phyloP scores from a whole-genome alignment of 1,140 invertebrate species.

The Agrilus planipennis region DNA sequence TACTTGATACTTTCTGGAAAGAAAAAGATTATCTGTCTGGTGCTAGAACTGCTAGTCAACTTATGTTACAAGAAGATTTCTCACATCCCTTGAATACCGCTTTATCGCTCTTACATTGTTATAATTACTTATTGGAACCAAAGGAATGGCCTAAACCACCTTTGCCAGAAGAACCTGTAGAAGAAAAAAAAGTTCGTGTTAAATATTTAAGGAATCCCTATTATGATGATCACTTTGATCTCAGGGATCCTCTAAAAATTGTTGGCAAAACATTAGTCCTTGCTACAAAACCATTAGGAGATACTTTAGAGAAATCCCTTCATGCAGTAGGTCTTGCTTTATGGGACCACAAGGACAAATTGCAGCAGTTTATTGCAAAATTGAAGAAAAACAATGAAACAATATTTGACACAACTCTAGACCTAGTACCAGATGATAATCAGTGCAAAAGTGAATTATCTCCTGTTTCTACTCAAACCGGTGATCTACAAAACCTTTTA shows the following conservation, averaged over 20 bases:
- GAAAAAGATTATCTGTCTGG: conserved; percentile 56
- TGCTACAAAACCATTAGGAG: conserved; percentile 41
- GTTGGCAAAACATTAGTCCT: conserved; percentile 67
- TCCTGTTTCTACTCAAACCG: conserved; percentile 20
- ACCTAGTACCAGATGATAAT: conserved; percentile 33
- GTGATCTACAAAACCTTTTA: conserved; percentile 33
- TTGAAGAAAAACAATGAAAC: conserved; percentile 28
- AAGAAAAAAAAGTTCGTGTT: conserved; percentile 67
- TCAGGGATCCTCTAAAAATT: conserved; percentile 50
- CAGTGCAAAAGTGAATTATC: conserved; percentile 19
- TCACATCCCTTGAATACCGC: conserved; percentile 55
- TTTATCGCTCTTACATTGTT: conserved; percentile 62
- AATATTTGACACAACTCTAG: conserved; percentile 35
- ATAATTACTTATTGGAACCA: conserved; percentile 56
- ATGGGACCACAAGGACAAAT: conserved; percentile 54
- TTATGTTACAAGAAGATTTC: conserved; percentile 85
- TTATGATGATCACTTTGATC: conserved; percentile 82
- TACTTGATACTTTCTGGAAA: conserved; percentile 72
- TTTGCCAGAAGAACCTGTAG: conserved; percentile 36
- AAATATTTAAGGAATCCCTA: conserved; percentile 66
- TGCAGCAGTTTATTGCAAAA: conserved; percentile 34
- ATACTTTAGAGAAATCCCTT: conserved; percentile 48
- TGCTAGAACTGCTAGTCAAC: conserved; percentile 58
- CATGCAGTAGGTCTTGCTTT: conserved; percentile 54
- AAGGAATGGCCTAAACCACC: conserved; percentile 39